A percentile compares a stretch with the other conserved stretches of the same genome.
phyloP scores from a whole-genome alignment of 1,140 invertebrate genomes.

The Scaptodrosophila lebanonensis region DNA sequence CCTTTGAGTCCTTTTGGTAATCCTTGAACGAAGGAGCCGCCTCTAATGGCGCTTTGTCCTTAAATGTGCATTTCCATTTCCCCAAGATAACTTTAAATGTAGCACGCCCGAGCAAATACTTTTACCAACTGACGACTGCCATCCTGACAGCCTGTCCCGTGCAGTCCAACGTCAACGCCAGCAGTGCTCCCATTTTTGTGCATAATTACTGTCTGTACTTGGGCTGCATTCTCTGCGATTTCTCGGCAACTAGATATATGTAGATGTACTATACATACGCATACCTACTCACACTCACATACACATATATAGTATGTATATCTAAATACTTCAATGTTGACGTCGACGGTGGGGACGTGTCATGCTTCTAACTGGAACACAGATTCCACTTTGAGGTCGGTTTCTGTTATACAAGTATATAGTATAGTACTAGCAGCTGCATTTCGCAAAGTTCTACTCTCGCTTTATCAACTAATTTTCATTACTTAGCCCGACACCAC shows the following conservation, averaged over 20 bases:
- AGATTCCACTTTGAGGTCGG: conserved; percentile 29
- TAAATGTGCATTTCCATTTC: conserved; percentile 65
- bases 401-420: not conserved
- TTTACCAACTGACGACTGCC: not conserved
- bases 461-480: too few species aligned
- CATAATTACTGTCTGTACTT: conserved; percentile 50
- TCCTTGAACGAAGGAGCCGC: conserved; percentile 45
- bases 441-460: not conserved
- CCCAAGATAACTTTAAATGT: conserved; percentile 41
- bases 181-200: conserved; percentile 49
- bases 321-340: conserved; percentile 32
- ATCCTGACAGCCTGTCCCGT: not conserved
- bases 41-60: conserved; percentile 55
- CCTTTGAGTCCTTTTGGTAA: conserved; percentile 36
- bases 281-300: not conserved
- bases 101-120: conserved; percentile 61
- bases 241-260: too few species aligned
- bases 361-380: conserved; percentile 63
- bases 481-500: too few species aligned
- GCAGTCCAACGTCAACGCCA: not conserved
- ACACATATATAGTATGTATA: not conserved
- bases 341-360: conserved; percentile 56
- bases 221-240: not conserved
- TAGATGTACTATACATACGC: too few species aligned
- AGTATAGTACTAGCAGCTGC: too few species aligned